phyloP scores from a whole-genome alignment of 1,140 invertebrate species.

The Calliphora vicina region DNA sequence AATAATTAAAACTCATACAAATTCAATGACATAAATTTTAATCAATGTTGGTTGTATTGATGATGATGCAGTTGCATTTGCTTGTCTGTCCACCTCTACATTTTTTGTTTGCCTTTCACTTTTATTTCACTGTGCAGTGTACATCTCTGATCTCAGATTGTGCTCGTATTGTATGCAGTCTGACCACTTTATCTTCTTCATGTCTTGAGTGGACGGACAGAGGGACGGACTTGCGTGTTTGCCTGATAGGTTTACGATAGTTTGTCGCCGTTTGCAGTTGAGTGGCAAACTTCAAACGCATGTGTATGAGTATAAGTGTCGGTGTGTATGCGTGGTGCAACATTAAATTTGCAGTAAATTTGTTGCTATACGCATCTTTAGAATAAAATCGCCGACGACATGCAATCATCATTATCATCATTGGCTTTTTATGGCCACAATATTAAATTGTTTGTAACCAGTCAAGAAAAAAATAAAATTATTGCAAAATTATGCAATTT shows the following conservation, averaged over 20 bases:
- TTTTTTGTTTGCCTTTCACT: background rate
- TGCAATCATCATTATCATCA: background rate
- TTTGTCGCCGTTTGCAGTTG: background rate
- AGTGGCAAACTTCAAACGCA: background rate
- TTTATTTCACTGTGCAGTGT: background rate
- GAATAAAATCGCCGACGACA: background rate
- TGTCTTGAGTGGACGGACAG: background rate
- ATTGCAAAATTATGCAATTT: background rate
- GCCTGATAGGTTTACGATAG: background rate
- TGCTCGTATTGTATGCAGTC: background rate
- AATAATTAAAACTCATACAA: background rate
- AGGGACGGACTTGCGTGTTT: background rate
- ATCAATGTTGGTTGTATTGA: background rate
- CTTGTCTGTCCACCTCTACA: background rate
- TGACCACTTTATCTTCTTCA: background rate
- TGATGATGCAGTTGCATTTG: background rate
- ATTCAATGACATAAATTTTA: slow-evolving; percentile 14
- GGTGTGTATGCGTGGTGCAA: background rate
- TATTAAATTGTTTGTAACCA: background rate
- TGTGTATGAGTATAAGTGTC: background rate
- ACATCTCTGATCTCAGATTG: background rate
- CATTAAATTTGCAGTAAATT: background rate
- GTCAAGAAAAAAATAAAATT: background rate
- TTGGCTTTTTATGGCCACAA: background rate
- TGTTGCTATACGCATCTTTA: background rate